Conservation (phyloP, 2,113 vertebrate genomes). For the Stigmatopora nigra region DNA sequence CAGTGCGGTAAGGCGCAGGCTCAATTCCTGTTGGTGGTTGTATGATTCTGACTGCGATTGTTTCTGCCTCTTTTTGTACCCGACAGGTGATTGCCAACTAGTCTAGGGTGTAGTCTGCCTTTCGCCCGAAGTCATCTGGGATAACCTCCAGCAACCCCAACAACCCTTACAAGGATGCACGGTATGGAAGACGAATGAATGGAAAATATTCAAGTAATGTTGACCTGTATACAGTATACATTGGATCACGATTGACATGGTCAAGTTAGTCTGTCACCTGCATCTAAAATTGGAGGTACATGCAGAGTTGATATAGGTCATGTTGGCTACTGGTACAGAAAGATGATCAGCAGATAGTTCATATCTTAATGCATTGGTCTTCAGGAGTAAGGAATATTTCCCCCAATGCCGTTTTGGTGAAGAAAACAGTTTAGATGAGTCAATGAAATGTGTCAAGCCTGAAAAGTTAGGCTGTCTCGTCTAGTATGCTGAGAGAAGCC, state of each 20-base stretch:
- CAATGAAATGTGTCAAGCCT: neutral
- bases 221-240: neutral
- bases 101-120: too few relatives aligned
- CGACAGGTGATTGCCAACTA: too few relatives aligned
- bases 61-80: too few relatives aligned
- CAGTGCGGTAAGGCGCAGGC: too few relatives aligned
- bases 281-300: constrained; percentile 50
- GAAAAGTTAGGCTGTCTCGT: neutral
- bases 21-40: too few relatives aligned
- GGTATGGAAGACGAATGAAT: too few relatives aligned
- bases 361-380: neutral
- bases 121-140: too few relatives aligned
- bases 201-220: neutral
- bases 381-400: neutral
- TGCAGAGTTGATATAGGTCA: constrained; percentile 27
- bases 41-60: too few relatives aligned
- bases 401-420: neutral
- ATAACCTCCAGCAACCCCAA: too few relatives aligned
- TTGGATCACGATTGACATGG: constrained; percentile 8
- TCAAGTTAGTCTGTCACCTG: constrained; percentile 27
- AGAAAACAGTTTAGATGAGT: neutral
- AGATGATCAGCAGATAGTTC: constrained; percentile 42
- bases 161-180: too few relatives aligned
- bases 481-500: neutral
- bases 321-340: constrained; percentile 52